Evolutionary conservation across 2,888 invertebrate species (phyloP), one percentile per base, ranked within the genome.

Genomic region (Iphiclides podalirius): DNA sequence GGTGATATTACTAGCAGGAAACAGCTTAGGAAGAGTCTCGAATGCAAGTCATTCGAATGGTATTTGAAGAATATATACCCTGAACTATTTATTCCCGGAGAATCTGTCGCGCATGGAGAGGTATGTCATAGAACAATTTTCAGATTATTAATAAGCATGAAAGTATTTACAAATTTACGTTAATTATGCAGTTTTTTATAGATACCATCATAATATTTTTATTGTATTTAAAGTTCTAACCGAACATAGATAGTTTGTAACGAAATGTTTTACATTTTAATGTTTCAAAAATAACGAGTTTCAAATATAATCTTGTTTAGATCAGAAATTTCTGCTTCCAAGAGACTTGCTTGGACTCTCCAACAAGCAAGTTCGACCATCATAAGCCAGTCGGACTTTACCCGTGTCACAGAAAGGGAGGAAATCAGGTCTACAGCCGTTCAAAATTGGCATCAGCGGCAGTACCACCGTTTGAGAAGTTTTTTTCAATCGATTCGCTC

Each of bases 391-490:
- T 96, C 65, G 97, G 97, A 74, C 92, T 98, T 65, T 99, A 98
- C 91, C 98, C 98, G 64, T 99, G 99, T 90, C 99, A 99, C 88
- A 94, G 94, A 72, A 98, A 98, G 91, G 99, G 99, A 77, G 99
- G 99, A 88, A 99, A 99, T 91, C 99, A 99, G 98, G 98, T 98
- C 91, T 84, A 86, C 67, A 77, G 79, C 79, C 78, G 74, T 77
- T 77, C 70, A 71, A 75, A n/a, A 74, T 73, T 69, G 61, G 59
- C 75, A 65, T 69, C 58, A 57, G 79, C 86, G 88, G 85, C 88
- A 86, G 88, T 88, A 88, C 88, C 88, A 86, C 65, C 67, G 44
- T 50, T 50, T 45, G 79, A 81, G 76, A 70, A 71, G 66, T 71
- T 73, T 73, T 67, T 53, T 26, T 34, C 31, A 42, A 44, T 59